Percentiles rank a stretch among this genome's conserved stretches.
Evolutionary conservation across 2,888 invertebrate genomes (phyloP).

Genomic region (Smittia aterrima): DNA sequence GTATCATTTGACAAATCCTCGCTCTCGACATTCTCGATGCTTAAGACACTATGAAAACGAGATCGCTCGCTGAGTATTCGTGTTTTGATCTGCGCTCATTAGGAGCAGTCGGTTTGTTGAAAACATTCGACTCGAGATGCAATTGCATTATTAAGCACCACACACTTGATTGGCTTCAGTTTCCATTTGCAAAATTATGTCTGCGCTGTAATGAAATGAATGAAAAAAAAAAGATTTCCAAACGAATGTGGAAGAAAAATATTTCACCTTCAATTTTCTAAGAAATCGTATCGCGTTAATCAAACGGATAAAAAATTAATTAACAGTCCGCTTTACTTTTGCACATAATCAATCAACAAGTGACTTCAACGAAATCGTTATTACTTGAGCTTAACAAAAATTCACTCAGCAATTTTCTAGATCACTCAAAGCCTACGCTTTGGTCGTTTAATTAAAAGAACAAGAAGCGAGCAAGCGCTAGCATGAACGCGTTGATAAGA

Average conservation of each 20-base stretch:
- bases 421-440: too few relatives aligned
- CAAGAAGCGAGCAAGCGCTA: too few relatives aligned
- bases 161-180: not conserved
- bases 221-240: not conserved
- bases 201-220: not conserved
- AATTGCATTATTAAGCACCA: not conserved
- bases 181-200: not conserved
- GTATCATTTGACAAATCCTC: too few relatives aligned
- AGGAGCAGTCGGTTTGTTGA: too few relatives aligned
- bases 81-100: too few relatives aligned
- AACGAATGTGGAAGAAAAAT: not conserved
- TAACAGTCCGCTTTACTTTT: not conserved
- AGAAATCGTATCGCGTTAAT: not conserved
- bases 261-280: not conserved
- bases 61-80: too few relatives aligned
- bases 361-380: not conserved
- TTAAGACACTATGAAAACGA: too few relatives aligned
- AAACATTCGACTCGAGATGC: not conserved
- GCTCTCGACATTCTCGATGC: too few relatives aligned
- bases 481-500: not conserved
- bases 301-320: not conserved
- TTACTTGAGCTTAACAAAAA: not conserved
- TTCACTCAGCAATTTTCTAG: not conserved
- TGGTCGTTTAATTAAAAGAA: too few relatives aligned
- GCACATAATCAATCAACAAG: conserved; percentile 19